phyloP scores from a whole-genome alignment of 2,797 vertebrate species.

The Benthosema pterotum region DNA sequence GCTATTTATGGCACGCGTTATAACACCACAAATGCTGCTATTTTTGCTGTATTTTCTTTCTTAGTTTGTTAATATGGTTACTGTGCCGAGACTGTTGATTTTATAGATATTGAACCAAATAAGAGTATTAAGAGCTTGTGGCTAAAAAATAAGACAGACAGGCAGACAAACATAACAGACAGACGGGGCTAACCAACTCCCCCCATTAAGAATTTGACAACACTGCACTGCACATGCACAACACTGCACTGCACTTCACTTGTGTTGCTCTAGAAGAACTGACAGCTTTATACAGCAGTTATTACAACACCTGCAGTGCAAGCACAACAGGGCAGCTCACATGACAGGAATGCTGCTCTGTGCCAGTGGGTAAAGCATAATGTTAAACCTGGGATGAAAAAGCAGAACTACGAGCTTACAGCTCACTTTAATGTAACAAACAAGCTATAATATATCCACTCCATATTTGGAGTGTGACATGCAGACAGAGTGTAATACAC shows the following conservation, averaged over 20 bases:
- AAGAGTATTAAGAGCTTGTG: conserved; percentile 26
- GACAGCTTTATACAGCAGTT: conserved; percentile 67
- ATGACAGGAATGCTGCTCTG: conserved; percentile 36
- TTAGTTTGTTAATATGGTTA: no score
- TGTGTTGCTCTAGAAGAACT: conserved; percentile 71
- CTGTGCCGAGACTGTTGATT: conserved; percentile 27
- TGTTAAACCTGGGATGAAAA: no score
- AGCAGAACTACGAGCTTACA: no score
- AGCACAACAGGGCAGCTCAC: conserved; percentile 51
- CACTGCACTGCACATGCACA: conserved; percentile 45
- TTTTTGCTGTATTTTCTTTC: no score
- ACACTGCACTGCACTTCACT: conserved; percentile 70
- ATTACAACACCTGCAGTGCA: conserved; percentile 74
- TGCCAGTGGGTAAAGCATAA: conserved; percentile 3
- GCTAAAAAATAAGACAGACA: conserved; percentile 33
- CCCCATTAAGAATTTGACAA: conserved; percentile 68
- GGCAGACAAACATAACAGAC: no score
- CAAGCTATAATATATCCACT: no score
- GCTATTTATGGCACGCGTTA: no score
- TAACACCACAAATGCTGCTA: no score
- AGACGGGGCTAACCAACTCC: conserved; percentile 54
- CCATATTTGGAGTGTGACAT: no score
- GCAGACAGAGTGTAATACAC: no score
- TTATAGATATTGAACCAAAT: conserved; percentile 48
- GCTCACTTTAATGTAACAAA: no score